A percentile compares a stretch with the other conserved stretches of the same genome.
These are phyloP conservation scores for Euphysa ruthae DNA, from an alignment of 30 jellyfish, hydroid and myxozoan genomes.

Conservation along the genomic window DNA sequence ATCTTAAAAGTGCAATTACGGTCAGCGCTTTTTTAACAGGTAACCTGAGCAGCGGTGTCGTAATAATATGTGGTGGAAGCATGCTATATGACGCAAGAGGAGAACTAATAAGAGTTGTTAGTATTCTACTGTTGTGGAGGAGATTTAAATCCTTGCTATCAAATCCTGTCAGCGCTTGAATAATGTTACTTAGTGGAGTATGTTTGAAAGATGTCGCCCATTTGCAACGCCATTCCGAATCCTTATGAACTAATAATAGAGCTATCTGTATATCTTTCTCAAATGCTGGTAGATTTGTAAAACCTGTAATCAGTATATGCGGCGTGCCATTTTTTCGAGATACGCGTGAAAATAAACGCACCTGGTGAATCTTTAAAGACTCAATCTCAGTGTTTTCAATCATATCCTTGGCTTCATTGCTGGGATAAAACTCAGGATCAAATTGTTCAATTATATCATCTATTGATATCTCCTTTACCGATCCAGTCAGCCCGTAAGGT, in stretches of 20 bases:
- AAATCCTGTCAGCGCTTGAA: constrained; percentile 92
- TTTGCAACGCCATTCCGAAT: constrained; percentile 66
- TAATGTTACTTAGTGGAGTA: constrained; percentile 80
- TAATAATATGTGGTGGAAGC: constrained; percentile 89
- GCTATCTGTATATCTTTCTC: constrained; percentile 75
- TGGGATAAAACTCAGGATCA: constrained; percentile 69
- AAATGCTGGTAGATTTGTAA: constrained; percentile 79
- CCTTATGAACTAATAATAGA: constrained; percentile 42
- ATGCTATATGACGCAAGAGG: constrained; percentile 62
- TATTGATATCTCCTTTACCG: constrained; percentile 38
- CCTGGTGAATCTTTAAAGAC: constrained; percentile 48
- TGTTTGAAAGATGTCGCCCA: constrained; percentile 68
- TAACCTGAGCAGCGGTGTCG: constrained; percentile 84
- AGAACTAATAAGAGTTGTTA: constrained; percentile 79
- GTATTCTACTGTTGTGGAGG: constrained; percentile 75
- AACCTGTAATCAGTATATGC: constrained; percentile 77
- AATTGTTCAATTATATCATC: constrained; percentile 71
- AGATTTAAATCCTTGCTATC: constrained; percentile 55
- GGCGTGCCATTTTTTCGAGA: constrained; percentile 71
- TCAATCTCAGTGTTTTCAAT: constrained; percentile 77
- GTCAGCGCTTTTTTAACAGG: constrained; percentile 77
- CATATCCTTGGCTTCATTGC: constrained; percentile 57
- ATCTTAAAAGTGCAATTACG: constrained; percentile 58
- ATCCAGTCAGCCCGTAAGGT: constrained; percentile 87
- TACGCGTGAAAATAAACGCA: constrained; percentile 76